Evolutionary conservation across 2,113 vertebrate genomes (phyloP).

Genomic region (Accipiter virgatus): DNA sequence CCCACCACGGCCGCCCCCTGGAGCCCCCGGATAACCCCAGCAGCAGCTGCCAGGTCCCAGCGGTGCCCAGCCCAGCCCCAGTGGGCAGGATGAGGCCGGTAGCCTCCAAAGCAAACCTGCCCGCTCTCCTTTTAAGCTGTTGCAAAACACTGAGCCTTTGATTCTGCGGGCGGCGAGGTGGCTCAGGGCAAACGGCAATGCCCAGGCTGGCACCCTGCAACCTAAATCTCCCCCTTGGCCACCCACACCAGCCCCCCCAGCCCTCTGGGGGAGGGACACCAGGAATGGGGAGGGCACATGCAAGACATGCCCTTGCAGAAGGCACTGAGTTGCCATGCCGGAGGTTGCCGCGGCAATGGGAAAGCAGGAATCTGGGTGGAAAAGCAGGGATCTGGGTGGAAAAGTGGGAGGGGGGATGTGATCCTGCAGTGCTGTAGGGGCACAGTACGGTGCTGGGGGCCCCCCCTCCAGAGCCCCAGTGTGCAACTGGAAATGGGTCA

Average conservation of each 20-base stretch:
- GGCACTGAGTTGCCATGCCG: not conserved
- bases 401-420: too few relatives aligned
- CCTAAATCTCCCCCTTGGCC: not conserved
- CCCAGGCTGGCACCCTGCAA: not conserved
- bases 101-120: not conserved
- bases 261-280: not conserved
- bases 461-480: not conserved
- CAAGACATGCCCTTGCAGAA: not conserved
- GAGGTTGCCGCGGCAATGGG: slow-evolving; percentile 62
- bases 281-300: not conserved
- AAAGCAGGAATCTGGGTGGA: not conserved
- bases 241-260: not conserved
- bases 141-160: not conserved
- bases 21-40: not conserved
- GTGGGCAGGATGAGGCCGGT: not conserved
- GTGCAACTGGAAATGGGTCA: fast-evolving
- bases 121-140: not conserved
- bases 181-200: not conserved
- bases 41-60: not conserved
- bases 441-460: too few relatives aligned
- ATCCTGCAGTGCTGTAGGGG: too few relatives aligned
- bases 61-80: not conserved
- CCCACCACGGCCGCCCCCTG: not conserved
- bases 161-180: not conserved
- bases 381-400: not conserved